Percentiles rank a stretch among this genome's conserved stretches.
Evolutionary conservation across 23 tunicate species (phyloP).

Genomic region (Trididemnum miniatum): DNA sequence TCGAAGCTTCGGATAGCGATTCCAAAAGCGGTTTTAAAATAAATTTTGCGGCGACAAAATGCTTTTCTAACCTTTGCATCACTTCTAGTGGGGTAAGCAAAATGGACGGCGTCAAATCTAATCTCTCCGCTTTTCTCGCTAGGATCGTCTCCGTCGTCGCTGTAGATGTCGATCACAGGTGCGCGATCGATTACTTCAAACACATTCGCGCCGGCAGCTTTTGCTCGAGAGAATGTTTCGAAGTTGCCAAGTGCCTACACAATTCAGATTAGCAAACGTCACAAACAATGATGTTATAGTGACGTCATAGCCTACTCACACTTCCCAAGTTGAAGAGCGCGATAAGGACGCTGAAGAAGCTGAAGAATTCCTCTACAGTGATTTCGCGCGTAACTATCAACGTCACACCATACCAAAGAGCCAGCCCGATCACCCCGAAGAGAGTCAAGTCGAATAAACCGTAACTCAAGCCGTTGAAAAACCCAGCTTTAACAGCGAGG

Average conservation of each 20-base stretch:
- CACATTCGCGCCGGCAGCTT: constrained; percentile 67
- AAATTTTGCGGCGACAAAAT: not conserved
- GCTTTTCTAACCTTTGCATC: constrained; percentile 37
- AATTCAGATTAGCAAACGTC: too few relatives aligned
- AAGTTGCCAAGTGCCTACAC: constrained; percentile 52
- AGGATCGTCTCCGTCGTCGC: constrained; percentile 50
- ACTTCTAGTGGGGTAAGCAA: constrained; percentile 55
- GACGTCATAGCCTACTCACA: constrained; percentile 2
- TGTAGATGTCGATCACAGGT: constrained; percentile 49
- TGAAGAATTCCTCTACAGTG: not conserved
- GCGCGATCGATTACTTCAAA: constrained; percentile 65
- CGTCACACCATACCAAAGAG: constrained; percentile 45
- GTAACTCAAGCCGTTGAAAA: constrained; percentile 9
- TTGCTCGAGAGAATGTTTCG: constrained; percentile 41
- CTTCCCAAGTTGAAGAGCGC: constrained; percentile 4
- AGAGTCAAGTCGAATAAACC: constrained; percentile 17
- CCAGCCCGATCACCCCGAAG: constrained; percentile 29
- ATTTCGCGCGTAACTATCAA: not conserved
- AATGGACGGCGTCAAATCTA: constrained; percentile 43
- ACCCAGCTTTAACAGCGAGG: not conserved
- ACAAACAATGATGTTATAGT: not conserved
- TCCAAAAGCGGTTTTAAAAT: too few relatives aligned
- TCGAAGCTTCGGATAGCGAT: too few relatives aligned
- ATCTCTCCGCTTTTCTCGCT: constrained; percentile 23
- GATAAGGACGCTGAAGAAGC: constrained; percentile 16